Base-by-base conservation (phyloP, 1,140 invertebrate genomes). In the Listronotus bonariensis region DNA sequence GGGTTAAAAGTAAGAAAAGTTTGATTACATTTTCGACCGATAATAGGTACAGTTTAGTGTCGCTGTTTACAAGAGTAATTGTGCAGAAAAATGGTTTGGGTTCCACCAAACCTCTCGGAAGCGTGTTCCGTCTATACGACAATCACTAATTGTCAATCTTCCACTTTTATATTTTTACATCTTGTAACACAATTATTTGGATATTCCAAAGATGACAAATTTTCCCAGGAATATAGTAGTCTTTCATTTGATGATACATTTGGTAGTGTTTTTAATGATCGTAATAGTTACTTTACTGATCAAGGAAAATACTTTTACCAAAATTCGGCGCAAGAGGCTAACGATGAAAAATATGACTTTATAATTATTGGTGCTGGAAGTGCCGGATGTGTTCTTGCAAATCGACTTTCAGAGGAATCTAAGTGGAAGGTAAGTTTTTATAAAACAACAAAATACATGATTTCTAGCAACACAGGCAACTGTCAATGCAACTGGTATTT, bases 341-440 rank as follows among this genome's bases (percentile, higher is more conserved):
- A 26, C 20, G 20, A 26, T 5, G 20, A 26, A 64, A 74, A 81
- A 36, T 84, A 78, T 64, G 82, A 84, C 69, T 85, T 84, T 68
- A 80, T 84, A 54, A 72, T 84, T 3, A 81, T 89, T 49, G 88
- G 87, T 10, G 87, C 84, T 15, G 87, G 88, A 63, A 86, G 86
- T 34, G 86, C 87, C 3, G 88, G 88, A 34, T 85, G 84, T 71
- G 87, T 89, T 26, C 61, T 89, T 26, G 87, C 87, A 3, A 87
- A 84, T 71, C 74, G 88, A 41, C 74, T 89, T 20, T 80, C 81
- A 34, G 85, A 86, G 71, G 72, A 81, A 20, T 60, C 71, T n/a
- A 45, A 82, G 26, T 83, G 82, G 80, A 82, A 72, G 69, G 82
- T 83, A 61, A 71, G 78, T 26, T 26, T 26, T 26, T 26, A n/a